Conservation (phyloP, 2,797 vertebrate genomes). For the Menidia menidia region DNA sequence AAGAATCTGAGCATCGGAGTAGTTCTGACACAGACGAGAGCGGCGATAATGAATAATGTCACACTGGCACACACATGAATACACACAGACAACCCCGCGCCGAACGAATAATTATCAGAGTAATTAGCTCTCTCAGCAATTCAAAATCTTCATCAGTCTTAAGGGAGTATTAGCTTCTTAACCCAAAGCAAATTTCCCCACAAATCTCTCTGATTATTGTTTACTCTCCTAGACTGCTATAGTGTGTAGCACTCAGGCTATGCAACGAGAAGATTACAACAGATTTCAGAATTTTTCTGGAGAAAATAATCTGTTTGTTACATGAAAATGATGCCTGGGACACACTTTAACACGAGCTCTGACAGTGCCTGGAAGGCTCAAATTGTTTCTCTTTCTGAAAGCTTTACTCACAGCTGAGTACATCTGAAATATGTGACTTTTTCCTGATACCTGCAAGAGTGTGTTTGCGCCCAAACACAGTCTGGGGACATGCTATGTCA, state of each 20-base stretch:
- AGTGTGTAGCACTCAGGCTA: slow-evolving; percentile 8
- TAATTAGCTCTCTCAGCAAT: slow-evolving; percentile 78
- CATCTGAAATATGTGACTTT: slow-evolving; percentile 17
- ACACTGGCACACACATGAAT: slow-evolving; percentile 22
- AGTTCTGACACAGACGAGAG: slow-evolving; percentile 47
- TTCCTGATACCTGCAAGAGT: neutral
- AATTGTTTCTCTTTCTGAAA: slow-evolving; percentile 35
- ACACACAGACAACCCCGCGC: slow-evolving; percentile 28
- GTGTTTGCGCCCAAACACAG: neutral
- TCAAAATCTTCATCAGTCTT: slow-evolving; percentile 72
- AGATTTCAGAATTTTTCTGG: slow-evolving; percentile 25
- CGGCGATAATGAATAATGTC: slow-evolving; percentile 39
- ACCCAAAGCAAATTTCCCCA: slow-evolving; percentile 66
- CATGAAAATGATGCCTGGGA: slow-evolving; percentile 26
- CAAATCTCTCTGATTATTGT: slow-evolving; percentile 69
- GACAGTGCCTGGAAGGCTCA: slow-evolving; percentile 35
- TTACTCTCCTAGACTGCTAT: slow-evolving; percentile 54
- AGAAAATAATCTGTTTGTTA: slow-evolving; percentile 22
- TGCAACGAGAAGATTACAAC: slow-evolving; percentile 31
- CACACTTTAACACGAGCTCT: slow-evolving; percentile 8
- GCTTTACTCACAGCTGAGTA: slow-evolving; percentile 16
- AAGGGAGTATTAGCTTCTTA: slow-evolving; percentile 65
- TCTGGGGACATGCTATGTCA: slow-evolving; percentile 10
- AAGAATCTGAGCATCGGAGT: slow-evolving; percentile 40
- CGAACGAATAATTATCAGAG: slow-evolving; percentile 67